These are phyloP conservation scores for Phalacrocorax aristotelis DNA, from an alignment of 2,113 vertebrate species.

Conservation along the genomic window DNA sequence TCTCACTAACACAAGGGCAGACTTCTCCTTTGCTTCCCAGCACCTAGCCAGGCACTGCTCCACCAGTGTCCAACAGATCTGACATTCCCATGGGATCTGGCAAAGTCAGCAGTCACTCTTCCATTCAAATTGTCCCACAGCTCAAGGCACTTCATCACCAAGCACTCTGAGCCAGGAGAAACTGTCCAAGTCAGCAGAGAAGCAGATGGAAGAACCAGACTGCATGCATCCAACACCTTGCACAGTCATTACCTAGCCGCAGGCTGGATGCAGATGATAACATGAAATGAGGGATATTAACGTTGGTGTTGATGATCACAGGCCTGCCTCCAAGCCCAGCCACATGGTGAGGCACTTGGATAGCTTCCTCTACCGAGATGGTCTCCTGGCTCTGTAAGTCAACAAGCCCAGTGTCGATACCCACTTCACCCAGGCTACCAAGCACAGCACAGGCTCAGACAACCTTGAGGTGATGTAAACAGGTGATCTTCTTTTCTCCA, in stretches of 20 bases:
- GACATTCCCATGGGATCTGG: neutral
- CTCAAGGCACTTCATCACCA: neutral
- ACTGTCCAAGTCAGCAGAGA: neutral
- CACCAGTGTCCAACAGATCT: neutral
- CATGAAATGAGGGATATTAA: neutral
- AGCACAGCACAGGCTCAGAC: neutral
- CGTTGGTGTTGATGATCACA: neutral
- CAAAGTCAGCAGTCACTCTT: neutral
- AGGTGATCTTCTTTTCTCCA: neutral
- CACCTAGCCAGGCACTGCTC: neutral
- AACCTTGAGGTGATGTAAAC: neutral
- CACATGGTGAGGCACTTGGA: rapidly evolving
- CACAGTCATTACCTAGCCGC: neutral
- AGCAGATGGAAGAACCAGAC: slow-evolving; percentile 8
- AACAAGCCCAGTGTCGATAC: too few relatives aligned
- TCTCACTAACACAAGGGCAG: neutral
- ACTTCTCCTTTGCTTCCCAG: neutral
- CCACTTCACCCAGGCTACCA: neutral
- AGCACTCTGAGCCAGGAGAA: neutral
- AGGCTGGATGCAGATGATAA: neutral
- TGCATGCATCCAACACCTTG: neutral
- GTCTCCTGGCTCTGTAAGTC: neutral
- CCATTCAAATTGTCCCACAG: neutral
- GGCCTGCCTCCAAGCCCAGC: neutral
- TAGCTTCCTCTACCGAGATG: neutral